phyloP scores from a whole-genome alignment of 2,888 invertebrate genomes.

The Prenolepis imparis region DNA sequence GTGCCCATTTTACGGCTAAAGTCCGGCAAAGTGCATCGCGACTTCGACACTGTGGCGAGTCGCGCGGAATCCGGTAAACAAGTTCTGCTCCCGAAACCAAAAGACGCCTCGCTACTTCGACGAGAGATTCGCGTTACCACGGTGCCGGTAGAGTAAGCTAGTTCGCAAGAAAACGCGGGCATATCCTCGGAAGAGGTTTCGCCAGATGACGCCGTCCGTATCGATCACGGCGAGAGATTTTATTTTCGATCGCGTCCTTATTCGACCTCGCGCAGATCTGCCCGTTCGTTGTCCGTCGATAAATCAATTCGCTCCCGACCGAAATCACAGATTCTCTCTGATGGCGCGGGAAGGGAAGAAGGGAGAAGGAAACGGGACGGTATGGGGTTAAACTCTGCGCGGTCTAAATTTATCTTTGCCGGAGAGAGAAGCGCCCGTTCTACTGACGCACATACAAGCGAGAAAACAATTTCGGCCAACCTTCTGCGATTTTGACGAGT shows the following conservation, averaged over 20 bases:
- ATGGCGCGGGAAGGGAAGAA: not conserved
- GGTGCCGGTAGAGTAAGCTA: not conserved
- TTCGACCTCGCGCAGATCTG: conserved; percentile 65
- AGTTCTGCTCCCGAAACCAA: conserved; percentile 35
- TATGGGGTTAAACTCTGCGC: not conserved
- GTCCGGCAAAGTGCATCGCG: conserved; percentile 61
- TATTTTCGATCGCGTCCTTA: conserved; percentile 77
- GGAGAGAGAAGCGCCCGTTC: not conserved
- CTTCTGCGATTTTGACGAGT: not conserved
- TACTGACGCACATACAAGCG: not conserved
- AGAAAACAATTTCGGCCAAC: not conserved
- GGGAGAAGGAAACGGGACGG: not conserved
- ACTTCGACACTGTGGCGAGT: conserved; percentile 63
- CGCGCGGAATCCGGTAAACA: conserved; percentile 65
- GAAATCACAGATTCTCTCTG: conserved; percentile 34
- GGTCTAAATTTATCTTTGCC: conserved; percentile 25
- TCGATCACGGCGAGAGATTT: conserved; percentile 74
- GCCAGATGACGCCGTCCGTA: conserved; percentile 68
- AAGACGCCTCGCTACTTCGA: not conserved
- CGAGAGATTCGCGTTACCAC: conserved; percentile 3
- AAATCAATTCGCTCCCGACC: conserved; percentile 72
- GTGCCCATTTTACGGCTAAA: conserved; percentile 57
- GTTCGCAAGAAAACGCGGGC: conserved; percentile 39
- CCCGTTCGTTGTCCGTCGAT: conserved; percentile 61
- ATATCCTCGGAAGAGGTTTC: conserved; percentile 1